A percentile compares a stretch with the other conserved stretches of the same genome.
phyloP scores from a whole-genome alignment of 2,113 vertebrate genomes.

The Dinomys branickii region DNA sequence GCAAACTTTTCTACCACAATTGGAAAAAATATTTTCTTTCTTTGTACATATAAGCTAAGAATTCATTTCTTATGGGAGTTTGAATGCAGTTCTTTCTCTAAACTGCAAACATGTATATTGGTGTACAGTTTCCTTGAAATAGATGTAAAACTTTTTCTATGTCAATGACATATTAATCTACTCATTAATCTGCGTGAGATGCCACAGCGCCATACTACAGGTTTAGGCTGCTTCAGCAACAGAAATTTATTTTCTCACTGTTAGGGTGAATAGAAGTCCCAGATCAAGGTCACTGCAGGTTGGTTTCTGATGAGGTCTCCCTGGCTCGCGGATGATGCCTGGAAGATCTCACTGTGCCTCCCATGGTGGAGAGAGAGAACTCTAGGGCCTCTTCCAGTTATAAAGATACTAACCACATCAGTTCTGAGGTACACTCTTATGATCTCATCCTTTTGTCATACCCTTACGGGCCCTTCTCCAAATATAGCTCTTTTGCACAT shows the following conservation, averaged over 20 bases:
- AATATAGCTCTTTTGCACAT: neutral
- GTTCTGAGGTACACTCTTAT: neutral
- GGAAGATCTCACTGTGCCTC: neutral
- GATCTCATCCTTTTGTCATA: neutral
- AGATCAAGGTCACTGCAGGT: neutral
- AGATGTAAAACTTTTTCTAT: neutral
- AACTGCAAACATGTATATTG: neutral
- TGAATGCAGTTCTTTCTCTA: conserved; percentile 11
- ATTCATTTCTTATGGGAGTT: conserved; percentile 27
- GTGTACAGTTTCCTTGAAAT: neutral
- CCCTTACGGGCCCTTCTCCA: neutral
- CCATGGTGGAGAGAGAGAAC: fast-evolving
- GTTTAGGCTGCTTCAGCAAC: neutral
- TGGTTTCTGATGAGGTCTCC: neutral
- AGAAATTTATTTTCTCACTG: neutral
- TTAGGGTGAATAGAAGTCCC: neutral
- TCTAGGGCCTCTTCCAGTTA: neutral
- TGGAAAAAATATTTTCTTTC: neutral
- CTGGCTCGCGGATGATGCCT: neutral
- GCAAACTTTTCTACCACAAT: neutral
- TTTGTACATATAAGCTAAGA: neutral
- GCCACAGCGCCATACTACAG: neutral
- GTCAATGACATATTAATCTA: neutral
- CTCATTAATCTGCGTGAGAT: neutral
- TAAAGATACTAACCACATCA: neutral